phyloP scores from a whole-genome alignment of 2,888 invertebrate species.

The Hoplodrina blanda region DNA sequence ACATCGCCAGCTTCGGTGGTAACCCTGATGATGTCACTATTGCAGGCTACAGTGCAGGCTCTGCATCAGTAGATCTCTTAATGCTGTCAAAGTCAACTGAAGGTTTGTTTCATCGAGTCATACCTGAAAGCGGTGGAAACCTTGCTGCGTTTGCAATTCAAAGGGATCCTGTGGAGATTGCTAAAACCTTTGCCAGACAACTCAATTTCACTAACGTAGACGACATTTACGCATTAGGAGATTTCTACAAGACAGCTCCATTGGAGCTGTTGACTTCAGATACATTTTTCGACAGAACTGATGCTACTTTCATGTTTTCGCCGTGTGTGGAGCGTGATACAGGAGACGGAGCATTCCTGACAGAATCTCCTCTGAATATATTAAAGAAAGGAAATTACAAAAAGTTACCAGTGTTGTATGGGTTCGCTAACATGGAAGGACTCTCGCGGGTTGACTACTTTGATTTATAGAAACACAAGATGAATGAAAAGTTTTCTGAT shows the following conservation, averaged over 20 bases:
- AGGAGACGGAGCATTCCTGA: constrained; percentile 64
- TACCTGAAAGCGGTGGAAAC: constrained; percentile 72
- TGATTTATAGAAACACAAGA: constrained; percentile 66
- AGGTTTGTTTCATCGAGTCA: constrained; percentile 71
- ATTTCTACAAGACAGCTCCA: constrained; percentile 71
- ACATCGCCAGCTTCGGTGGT: constrained; percentile 75
- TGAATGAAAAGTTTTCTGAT: constrained; percentile 66
- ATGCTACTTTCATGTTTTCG: constrained; percentile 61
- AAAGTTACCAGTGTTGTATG: constrained; percentile 73
- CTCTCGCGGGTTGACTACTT: constrained; percentile 64
- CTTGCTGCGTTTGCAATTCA: constrained; percentile 64
- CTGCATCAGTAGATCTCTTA: constrained; percentile 70
- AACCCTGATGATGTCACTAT: constrained; percentile 74
- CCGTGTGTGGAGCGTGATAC: constrained; percentile 64
- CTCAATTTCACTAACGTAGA: constrained; percentile 68
- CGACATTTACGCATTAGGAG: constrained; percentile 70
- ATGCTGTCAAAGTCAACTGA: constrained; percentile 69
- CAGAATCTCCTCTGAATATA: constrained; percentile 70
- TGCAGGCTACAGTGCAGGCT: constrained; percentile 70
- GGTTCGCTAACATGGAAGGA: constrained; percentile 76
- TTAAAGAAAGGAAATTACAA: constrained; percentile 67
- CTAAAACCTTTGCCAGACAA: constrained; percentile 65
- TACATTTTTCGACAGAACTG: constrained; percentile 47
- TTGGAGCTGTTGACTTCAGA: constrained; percentile 63
- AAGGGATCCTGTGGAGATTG: constrained; percentile 70